These are phyloP conservation scores for human (Homo sapiens) DNA, from an alignment of 2,113 vertebrate genomes.

Conservation along the genomic window DNA sequence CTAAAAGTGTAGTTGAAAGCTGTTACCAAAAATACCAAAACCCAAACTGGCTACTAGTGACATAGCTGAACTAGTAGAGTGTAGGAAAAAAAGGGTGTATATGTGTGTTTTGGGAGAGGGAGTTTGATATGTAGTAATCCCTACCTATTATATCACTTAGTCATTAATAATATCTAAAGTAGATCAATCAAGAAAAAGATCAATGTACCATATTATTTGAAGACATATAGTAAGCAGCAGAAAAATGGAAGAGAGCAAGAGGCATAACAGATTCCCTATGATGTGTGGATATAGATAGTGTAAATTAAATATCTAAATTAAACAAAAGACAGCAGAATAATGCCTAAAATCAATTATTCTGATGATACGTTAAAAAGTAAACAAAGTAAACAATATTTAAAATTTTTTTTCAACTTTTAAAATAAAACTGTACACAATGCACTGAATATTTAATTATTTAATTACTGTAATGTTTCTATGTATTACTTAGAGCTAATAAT, in stretches of 20 bases:
- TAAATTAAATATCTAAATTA: neutral
- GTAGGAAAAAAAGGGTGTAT: neutral
- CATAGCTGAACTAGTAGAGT: neutral
- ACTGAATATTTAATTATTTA: conserved; percentile 7
- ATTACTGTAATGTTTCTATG: neutral
- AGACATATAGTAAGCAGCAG: neutral
- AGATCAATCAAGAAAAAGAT: neutral
- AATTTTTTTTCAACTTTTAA: neutral
- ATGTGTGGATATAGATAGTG: neutral
- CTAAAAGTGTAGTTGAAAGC: neutral
- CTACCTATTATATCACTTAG: neutral
- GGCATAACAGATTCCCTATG: neutral
- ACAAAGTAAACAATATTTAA: neutral
- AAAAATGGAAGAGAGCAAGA: neutral
- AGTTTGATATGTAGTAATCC: neutral
- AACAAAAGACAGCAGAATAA: neutral
- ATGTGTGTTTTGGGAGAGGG: neutral
- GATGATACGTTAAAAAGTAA: neutral
- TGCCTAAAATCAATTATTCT: neutral
- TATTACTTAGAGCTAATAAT: neutral
- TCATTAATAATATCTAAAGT: neutral
- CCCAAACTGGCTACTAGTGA: neutral
- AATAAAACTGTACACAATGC: neutral
- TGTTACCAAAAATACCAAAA: neutral
- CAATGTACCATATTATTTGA: neutral